Evolutionary conservation across 2,888 invertebrate genomes (phyloP), one percentile per base, ranked within the genome.

Genomic region (Napeogenes sylphis): DNA sequence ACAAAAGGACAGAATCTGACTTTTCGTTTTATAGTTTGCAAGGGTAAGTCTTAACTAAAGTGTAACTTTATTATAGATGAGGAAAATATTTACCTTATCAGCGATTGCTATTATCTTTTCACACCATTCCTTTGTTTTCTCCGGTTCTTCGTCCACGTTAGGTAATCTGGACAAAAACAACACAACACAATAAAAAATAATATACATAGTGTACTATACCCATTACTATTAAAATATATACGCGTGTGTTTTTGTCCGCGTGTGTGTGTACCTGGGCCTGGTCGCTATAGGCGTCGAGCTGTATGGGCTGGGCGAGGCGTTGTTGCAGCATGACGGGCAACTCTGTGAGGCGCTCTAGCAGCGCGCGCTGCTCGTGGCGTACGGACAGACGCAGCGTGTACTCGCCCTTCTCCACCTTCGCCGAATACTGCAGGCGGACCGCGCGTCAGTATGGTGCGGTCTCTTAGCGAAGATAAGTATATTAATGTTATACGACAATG

Each of bases 331-430:
- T 81, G 68, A 98, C 82, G 0, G 94, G 94, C 73, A 95, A 88
- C 66, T 98, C 98, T 38, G 93, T 93, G 59, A 99, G 87, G 83
- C 95, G 95, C 73, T 99, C 99, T 66, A 99, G 91, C 60, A 95
- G 84, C 38, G 96, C 93, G 68, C 94, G 94, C 79, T 94, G 95
- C 75, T 99, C 98, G 83, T 99, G 98, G 0, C 99, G 94, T 12
- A 99, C 92, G 83, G 97, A 97, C 75, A 98, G 88, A 54, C 95
- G 93, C 8, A 99, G 89, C 0, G 93, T 93, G 85, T 98, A 99
- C 70, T 99, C 99, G 30, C 99, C 99, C 82, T 99, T 99, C 70
- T 98, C 98, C 70, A 99, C 85, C 86, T 98, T 99, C 63, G 94
- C 92, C 2, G 93, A 92, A 81, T 97, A 97, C 96, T 96, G 85